Evolutionary conservation across 2,888 invertebrate genomes (phyloP), one percentile per base, ranked within the genome.

Genomic region (Balanococcus diminutus): DNA sequence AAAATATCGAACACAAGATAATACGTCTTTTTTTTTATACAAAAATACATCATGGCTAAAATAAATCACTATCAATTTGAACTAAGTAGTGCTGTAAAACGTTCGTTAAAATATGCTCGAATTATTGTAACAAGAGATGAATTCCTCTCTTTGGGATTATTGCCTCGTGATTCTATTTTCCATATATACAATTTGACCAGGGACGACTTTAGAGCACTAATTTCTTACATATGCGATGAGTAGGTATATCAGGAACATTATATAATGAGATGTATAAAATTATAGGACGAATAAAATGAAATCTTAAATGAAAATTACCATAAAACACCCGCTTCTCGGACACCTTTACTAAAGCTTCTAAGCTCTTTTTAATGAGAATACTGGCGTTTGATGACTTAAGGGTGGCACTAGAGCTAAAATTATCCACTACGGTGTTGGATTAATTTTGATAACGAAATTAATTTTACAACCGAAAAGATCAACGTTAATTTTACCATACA

Each of bases 41-140:
- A 75, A 14, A 75, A 75, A 75, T 22, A 32, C 11, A 75, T 22
- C 8, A 75, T 75, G 32, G 75, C 32, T 75, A 75, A 75, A 75
- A 75, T 75, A 75, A 75, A 75, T 75, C 75, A 75, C 75, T 75
- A 75, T 75, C 32, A 75, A 75, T 75, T 75, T 75, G 75, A 75
- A 75, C 75, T 75, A 75, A 32, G 75, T 32, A 67, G 61, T 67
- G 61, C 61, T 67, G 3, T 67, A 6, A 67, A 67, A 67, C 61
- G 61, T 67, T 67, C n/a, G n/a, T 56, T 28, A 1, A 67, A 28
- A 67, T 25, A 67, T 67, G 61, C 61, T 67, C 8, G 61, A 0
- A 25, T 67, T 67, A 67, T 67, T 67, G 61, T 67, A 67, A n/a
- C n/a, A 28, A 67, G 16, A 11, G 22, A 25, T 51, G n/a, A n/a